Evolutionary conservation across 2,888 invertebrate genomes (phyloP).

Genomic region (Chrysina gloriosa): DNA sequence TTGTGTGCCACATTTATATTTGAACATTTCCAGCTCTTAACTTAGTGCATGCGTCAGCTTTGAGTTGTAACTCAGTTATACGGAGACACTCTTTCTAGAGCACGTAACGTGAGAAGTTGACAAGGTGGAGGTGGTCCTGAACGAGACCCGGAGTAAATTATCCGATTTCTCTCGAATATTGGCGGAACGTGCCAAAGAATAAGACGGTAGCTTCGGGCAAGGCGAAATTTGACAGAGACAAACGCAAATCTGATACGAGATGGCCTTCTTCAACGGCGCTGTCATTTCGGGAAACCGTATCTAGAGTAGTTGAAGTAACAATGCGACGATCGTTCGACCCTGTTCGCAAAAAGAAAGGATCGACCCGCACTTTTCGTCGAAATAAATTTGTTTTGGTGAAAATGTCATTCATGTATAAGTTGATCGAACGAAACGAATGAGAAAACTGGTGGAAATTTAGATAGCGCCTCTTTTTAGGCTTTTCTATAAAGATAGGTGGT

Average conservation of each 20-base stretch:
- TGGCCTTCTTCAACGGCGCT: constrained; percentile 19
- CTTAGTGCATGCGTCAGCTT: neutral
- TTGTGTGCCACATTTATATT: neutral
- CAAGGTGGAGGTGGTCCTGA: neutral
- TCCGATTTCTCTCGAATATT: constrained; percentile 25
- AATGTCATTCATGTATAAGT: constrained; percentile 10
- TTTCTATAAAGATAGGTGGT: too few relatives aligned
- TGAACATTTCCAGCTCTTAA: constrained; percentile 8
- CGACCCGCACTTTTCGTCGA: constrained; percentile 7
- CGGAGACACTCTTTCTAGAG: neutral
- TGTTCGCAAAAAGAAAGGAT: neutral
- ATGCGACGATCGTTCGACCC: constrained; percentile 3
- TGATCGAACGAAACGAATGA: neutral
- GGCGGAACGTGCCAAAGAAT: neutral
- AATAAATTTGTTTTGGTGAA: constrained; percentile 27
- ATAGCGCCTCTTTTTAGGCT: too few relatives aligned
- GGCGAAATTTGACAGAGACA: constrained; percentile 31
- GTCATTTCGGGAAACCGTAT: constrained; percentile 21
- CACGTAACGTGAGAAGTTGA: constrained; percentile 18
- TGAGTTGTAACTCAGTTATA: constrained; percentile 12
- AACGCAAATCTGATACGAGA: constrained; percentile 30
- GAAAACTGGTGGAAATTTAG: neutral
- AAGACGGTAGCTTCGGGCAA: neutral
- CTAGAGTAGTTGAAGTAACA: constrained; percentile 24
- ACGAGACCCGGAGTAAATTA: constrained; percentile 3